Evolutionary conservation across 2,888 invertebrate species (phyloP).

Genomic region (Empis stercorea): DNA sequence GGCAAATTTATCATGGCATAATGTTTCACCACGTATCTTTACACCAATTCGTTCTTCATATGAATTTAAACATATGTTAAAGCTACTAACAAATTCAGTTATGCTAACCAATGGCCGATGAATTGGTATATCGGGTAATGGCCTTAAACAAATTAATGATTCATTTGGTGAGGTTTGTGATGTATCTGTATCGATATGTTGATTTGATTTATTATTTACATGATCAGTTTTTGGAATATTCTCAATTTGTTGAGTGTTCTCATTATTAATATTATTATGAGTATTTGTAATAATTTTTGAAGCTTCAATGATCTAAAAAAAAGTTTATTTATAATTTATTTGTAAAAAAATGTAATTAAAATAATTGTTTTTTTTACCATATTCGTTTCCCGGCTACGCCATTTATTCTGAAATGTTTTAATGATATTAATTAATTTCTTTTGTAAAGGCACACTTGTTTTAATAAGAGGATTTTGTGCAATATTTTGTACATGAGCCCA

Average conservation of each 20-base stretch:
- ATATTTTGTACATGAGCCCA: conserved; percentile 76
- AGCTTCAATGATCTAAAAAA: not conserved
- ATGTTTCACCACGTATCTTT: conserved; percentile 38
- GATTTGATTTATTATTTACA: too few relatives aligned
- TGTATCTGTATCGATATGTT: conserved; percentile 1
- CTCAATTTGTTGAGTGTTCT: too few relatives aligned
- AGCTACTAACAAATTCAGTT: conserved; percentile 62
- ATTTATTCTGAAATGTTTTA: conserved; percentile 58
- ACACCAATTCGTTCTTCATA: conserved; percentile 59
- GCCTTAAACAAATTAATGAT: conserved; percentile 33
- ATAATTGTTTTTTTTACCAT: conserved; percentile 17
- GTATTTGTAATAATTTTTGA: not conserved
- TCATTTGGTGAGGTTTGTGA: conserved; percentile 15
- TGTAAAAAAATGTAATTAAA: too few relatives aligned
- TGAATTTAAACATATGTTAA: conserved; percentile 63
- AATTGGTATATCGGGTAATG: conserved; percentile 48
- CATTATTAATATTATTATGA: too few relatives aligned
- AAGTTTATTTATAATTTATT: too few relatives aligned
- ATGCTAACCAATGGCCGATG: conserved; percentile 60
- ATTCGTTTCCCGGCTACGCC: conserved; percentile 47
- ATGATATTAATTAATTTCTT: conserved; percentile 57
- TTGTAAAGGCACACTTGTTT: conserved; percentile 59
- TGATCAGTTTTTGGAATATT: too few relatives aligned
- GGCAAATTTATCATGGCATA: conserved; percentile 23
- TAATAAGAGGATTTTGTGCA: conserved; percentile 81